Conservation (phyloP, 2,888 invertebrate genomes). For the Orthosia gothica region DNA sequence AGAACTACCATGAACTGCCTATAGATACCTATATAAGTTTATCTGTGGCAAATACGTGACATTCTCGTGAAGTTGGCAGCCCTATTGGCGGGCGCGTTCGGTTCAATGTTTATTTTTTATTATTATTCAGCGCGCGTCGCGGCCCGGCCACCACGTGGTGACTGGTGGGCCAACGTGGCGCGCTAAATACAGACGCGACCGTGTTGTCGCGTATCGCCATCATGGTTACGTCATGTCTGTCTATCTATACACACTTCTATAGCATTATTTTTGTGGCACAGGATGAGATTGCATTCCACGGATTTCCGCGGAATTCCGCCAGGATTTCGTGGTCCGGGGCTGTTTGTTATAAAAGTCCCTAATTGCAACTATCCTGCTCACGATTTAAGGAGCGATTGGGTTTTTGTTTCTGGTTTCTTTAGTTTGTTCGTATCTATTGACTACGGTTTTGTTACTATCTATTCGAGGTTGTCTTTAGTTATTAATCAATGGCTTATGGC, state of each 20-base stretch:
- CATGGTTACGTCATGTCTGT: conserved; percentile 65
- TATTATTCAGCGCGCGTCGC: conserved; percentile 68
- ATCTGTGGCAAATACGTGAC: conserved; percentile 51
- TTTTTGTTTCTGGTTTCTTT: conserved; percentile 35
- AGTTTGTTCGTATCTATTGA: conserved; percentile 15
- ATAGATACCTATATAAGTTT: too few relatives aligned
- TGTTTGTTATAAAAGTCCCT: conserved; percentile 26
- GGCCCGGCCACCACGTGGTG: conserved; percentile 68
- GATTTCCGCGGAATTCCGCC: conserved; percentile 26
- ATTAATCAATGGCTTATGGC: conserved; percentile 1
- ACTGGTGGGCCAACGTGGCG: conserved; percentile 69
- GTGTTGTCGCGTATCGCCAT: conserved; percentile 66
- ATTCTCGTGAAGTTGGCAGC: conserved; percentile 63
- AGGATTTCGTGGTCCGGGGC: conserved; percentile 30
- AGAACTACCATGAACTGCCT: conserved; percentile 14
- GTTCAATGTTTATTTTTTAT: conserved; percentile 71
- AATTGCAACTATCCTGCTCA: conserved; percentile 11
- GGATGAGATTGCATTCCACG: conserved; percentile 48
- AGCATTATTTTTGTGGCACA: conserved; percentile 47
- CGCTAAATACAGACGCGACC: conserved; percentile 67
- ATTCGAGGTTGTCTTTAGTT: not conserved
- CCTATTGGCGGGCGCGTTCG: conserved; percentile 65
- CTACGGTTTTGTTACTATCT: not conserved
- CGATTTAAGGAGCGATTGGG: not conserved
- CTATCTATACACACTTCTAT: conserved; percentile 47